A percentile compares a stretch with the other conserved stretches of the same genome.
These are phyloP conservation scores for Lithophane semibrunnea DNA, from an alignment of 2,888 invertebrate species.

Conservation along the genomic window DNA sequence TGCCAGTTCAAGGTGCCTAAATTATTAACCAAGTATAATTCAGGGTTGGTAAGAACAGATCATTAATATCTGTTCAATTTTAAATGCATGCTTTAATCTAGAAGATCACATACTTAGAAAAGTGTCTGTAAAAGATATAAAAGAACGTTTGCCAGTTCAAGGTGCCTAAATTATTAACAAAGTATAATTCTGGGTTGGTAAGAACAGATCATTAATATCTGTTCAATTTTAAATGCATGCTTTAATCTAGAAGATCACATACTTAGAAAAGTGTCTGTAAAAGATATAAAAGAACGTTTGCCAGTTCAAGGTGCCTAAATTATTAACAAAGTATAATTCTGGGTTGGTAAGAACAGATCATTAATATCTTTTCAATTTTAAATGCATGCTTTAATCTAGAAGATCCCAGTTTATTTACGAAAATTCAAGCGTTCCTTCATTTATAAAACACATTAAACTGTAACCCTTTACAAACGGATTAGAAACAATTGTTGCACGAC, in stretches of 20 bases:
- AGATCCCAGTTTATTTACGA: constrained; percentile 21
- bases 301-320: background rate
- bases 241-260: constrained; percentile 13
- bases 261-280: background rate
- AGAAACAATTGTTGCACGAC: constrained; percentile 49
- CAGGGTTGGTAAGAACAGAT: background rate
- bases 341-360: background rate
- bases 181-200: background rate
- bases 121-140: background rate
- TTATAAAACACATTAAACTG: constrained; percentile 35
- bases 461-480: constrained; percentile 35
- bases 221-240: constrained; percentile 4
- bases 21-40: background rate
- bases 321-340: background rate
- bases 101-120: background rate
- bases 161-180: background rate
- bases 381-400: constrained; percentile 17
- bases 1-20: background rate
- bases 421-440: constrained; percentile 22
- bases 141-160: background rate
- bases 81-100: constrained; percentile 18
- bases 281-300: background rate
- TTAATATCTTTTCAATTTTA: constrained; percentile 19
- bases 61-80: constrained; percentile 19
- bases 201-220: constrained; percentile 15